These are phyloP conservation scores for Melanchra persicariae DNA, from an alignment of 2,888 invertebrate genomes.

Conservation along the genomic window DNA sequence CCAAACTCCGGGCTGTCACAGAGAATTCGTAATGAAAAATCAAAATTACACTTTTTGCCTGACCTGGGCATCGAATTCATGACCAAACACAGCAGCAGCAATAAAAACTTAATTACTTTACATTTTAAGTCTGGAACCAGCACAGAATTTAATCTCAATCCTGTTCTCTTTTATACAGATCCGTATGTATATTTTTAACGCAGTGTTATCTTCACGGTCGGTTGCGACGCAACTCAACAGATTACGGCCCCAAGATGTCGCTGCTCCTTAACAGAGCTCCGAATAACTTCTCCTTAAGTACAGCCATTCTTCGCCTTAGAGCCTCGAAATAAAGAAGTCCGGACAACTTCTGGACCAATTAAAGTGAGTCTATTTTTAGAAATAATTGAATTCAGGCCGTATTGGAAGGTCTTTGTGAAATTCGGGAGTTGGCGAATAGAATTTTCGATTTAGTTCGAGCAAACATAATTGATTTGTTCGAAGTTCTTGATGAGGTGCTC, in stretches of 20 bases:
- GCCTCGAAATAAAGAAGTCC: slow-evolving; percentile 31
- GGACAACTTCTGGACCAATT: slow-evolving; percentile 47
- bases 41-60: no score
- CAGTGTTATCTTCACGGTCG: slow-evolving; percentile 41
- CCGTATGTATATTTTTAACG: slow-evolving; percentile 20
- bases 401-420: slow-evolving; percentile 32
- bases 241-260: slow-evolving; percentile 53
- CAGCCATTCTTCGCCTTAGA: slow-evolving; percentile 11
- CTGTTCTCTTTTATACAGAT: neutral
- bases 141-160: neutral
- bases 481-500: slow-evolving; percentile 14
- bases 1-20: no score
- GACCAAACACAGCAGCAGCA: no score
- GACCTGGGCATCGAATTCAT: no score
- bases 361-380: slow-evolving; percentile 46
- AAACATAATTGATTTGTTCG: slow-evolving; percentile 51
- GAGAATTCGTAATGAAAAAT: no score
- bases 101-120: no score
- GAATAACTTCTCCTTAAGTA: slow-evolving; percentile 19
- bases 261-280: slow-evolving; percentile 26
- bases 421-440: slow-evolving; percentile 26
- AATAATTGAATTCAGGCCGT: slow-evolving; percentile 42
- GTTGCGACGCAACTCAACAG: slow-evolving; percentile 46
- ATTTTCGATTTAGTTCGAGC: slow-evolving; percentile 37
- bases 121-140: no score